A percentile compares a stretch with the other conserved stretches of the same genome.
Conservation (phyloP, 2,888 invertebrate species). For the Drosophila algonquin region DNA sequence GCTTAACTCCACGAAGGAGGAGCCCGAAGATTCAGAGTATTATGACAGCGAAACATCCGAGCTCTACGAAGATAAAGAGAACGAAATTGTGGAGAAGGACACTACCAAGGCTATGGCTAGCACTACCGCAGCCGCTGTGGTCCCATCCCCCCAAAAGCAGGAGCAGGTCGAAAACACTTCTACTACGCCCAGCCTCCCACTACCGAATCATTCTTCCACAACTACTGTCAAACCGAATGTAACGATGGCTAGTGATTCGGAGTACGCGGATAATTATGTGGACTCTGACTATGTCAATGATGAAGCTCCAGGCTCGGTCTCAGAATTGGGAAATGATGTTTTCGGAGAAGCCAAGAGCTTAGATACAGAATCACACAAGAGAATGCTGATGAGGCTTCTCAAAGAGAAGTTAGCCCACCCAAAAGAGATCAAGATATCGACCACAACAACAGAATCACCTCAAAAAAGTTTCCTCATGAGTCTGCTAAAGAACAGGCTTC, state of each 20-base stretch:
- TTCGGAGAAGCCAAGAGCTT: conserved; percentile 8
- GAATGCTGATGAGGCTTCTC: conserved; percentile 42
- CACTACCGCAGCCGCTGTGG: conserved; percentile 30
- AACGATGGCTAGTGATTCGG: conserved; percentile 7
- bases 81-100: conserved; percentile 4
- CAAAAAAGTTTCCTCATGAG: conserved; percentile 42
- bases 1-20: conserved; percentile 15
- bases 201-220: background rate
- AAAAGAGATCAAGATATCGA: background rate
- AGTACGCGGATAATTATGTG: conserved; percentile 47
- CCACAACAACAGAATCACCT: background rate
- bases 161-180: background rate
- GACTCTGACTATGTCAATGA: conserved; percentile 61
- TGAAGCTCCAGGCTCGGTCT: conserved; percentile 29
- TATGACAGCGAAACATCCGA: conserved; percentile 45
- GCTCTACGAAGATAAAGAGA: conserved; percentile 46
- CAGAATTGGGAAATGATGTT: conserved; percentile 23
- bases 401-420: conserved; percentile 44
- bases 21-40: conserved; percentile 43
- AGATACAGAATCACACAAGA: conserved; percentile 31
- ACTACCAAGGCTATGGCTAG: conserved; percentile 6
- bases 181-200: background rate
- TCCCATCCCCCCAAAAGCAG: conserved; percentile 35
- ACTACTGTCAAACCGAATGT: background rate
- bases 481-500: conserved; percentile 51